A percentile compares a stretch with the other conserved stretches of the same genome.
phyloP scores from a whole-genome alignment of 2,113 vertebrate species.

The Cololabis saira region DNA sequence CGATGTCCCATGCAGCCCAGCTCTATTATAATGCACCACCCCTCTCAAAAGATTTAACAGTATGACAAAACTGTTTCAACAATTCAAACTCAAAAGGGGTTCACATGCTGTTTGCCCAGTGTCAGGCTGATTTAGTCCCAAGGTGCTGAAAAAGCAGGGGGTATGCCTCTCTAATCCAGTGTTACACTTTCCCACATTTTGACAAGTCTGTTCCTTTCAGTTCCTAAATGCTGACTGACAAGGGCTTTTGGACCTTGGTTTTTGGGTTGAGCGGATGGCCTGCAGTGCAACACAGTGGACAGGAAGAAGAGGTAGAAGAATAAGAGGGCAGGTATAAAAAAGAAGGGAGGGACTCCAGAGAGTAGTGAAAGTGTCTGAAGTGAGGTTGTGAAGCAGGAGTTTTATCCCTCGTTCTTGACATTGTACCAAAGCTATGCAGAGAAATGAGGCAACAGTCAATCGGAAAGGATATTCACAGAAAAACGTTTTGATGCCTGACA shows the following conservation, averaged over 20 bases:
- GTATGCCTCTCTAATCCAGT: conserved; percentile 57
- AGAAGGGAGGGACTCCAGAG: background rate
- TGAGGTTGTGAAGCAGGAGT: conserved; percentile 16
- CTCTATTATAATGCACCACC: conserved; percentile 30
- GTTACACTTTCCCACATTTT: conserved; percentile 65
- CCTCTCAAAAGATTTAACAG: conserved; percentile 45
- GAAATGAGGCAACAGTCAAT: background rate
- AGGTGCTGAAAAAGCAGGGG: conserved; percentile 25
- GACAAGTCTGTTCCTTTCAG: conserved; percentile 62
- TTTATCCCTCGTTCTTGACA: background rate
- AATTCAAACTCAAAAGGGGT: conserved; percentile 22
- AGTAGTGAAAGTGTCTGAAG: conserved; percentile 6
- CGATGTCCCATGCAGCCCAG: too few species aligned
- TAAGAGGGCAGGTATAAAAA: conserved; percentile 32
- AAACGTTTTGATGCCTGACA: background rate
- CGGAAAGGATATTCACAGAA: background rate
- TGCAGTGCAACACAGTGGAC: conserved; percentile 45
- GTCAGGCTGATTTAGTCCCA: conserved; percentile 58
- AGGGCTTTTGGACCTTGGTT: conserved; percentile 37
- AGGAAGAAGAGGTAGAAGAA: conserved; percentile 27
- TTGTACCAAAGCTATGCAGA: background rate
- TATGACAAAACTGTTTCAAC: conserved; percentile 41
- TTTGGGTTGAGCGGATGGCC: conserved; percentile 30
- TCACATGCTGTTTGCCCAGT: conserved; percentile 42
- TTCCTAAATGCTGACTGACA: conserved; percentile 63